Evolutionary conservation across 1,140 invertebrate species (phyloP).

Genomic region (Berghia stephanieae): DNA sequence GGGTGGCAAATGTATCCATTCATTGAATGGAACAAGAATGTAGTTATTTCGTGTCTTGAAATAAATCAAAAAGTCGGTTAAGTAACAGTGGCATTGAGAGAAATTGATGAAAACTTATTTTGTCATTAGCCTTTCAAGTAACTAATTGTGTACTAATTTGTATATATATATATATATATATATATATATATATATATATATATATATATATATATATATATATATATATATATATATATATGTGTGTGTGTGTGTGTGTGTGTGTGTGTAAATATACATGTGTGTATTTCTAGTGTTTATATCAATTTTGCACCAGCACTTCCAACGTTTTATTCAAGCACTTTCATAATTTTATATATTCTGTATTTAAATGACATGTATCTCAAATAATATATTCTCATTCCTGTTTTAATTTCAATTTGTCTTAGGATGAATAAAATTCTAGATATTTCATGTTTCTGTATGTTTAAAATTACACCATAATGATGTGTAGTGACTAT

Average conservation of each 20-base stretch:
- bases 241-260: slow-evolving; percentile 25
- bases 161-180: slow-evolving; percentile 8
- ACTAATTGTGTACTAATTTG: background rate
- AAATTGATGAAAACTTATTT: background rate
- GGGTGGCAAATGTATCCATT: background rate
- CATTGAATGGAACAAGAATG: slow-evolving; percentile 1
- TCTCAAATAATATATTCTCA: too few species aligned
- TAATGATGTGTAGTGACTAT: too few species aligned
- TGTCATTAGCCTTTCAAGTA: background rate
- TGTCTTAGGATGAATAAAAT: too few species aligned
- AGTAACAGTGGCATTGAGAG: background rate
- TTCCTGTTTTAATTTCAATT: too few species aligned
- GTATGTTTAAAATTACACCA: too few species aligned
- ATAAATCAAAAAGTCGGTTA: background rate
- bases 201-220: slow-evolving; percentile 15
- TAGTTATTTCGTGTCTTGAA: background rate
- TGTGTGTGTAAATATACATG: background rate
- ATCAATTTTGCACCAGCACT: too few species aligned
- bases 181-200: slow-evolving; percentile 11
- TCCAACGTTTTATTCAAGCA: too few species aligned
- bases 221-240: slow-evolving; percentile 19
- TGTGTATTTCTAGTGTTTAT: background rate
- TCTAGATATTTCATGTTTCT: too few species aligned
- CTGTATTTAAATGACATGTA: too few species aligned
- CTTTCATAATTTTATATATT: too few species aligned